These are phyloP conservation scores for Pelodytes ibericus DNA, from an alignment of 2,797 vertebrate genomes.

Conservation along the genomic window DNA sequence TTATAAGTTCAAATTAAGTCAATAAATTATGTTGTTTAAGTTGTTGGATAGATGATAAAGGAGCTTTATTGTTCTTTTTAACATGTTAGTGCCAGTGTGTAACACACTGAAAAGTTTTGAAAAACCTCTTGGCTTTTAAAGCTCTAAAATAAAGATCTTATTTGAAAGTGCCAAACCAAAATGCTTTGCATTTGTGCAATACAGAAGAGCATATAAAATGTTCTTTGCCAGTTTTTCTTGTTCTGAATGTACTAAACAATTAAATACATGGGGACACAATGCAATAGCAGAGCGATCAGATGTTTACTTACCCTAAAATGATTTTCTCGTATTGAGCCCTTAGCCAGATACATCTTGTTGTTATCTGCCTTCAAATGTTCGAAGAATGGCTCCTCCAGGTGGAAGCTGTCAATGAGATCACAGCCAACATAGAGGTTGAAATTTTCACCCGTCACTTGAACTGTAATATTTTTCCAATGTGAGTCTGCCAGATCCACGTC, in stretches of 20 bases:
- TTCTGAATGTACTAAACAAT: background rate
- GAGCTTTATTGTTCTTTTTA: no score
- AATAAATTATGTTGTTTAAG: no score
- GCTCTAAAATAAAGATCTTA: no score
- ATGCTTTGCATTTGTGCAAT: no score
- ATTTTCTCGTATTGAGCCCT: constrained; percentile 86
- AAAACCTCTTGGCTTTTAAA: no score
- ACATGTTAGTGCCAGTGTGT: no score
- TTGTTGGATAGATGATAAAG: no score
- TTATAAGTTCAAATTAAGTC: no score
- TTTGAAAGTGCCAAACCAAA: no score
- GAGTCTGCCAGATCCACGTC: constrained; percentile 94
- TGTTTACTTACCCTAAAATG: constrained; percentile 89
- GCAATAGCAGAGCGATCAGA: background rate
- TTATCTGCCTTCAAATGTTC: constrained; percentile 83
- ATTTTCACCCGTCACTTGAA: constrained; percentile 88
- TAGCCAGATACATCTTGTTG: constrained; percentile 88
- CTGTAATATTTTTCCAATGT: constrained; percentile 95
- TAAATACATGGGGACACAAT: background rate
- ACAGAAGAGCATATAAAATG: no score
- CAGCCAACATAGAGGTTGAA: constrained; percentile 93
- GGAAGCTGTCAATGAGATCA: constrained; percentile 89
- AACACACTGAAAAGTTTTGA: no score
- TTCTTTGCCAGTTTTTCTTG: background rate
- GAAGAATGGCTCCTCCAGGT: constrained; percentile 94